Base-by-base conservation (phyloP, 2,797 vertebrate genomes). In the Discoglossus pictus region DNA sequence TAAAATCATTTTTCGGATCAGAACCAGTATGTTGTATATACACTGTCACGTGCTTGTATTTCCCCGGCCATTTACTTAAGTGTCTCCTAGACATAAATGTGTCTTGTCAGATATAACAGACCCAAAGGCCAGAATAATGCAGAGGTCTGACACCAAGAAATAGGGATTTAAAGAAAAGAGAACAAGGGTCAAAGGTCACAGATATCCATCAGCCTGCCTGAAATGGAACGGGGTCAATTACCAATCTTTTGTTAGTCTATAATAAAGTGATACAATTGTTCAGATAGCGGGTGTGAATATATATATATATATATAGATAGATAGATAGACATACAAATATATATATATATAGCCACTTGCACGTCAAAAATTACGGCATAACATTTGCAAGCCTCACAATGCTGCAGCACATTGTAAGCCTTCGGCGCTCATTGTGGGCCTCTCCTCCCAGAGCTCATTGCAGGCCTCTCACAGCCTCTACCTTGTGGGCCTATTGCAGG, bases 151-250 rank as follows among this genome's bases (percentile, higher is more conserved):
- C 25, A 55, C 35, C 16, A 53, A 17, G 7, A 34, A 15, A 42
- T 18, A 38, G 5, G 11, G 1, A 63, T 62, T 63, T 39, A 40
- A 63, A 12, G 10, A 12, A 52, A n/a, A 47, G 5, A 2, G 42
- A 27, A 18, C 20, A 66, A 51, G 46, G 47, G 25, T 48, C 43
- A 68, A n/a, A 68, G 60, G 58, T 73, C 65, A 58, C 0, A 15
- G 70, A 18, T 48, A 50, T 63, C 21, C 55, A 62, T 62, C 50
- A 53, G 68, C 27, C 3, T 68, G 54, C 47, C 8, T 3, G 12
- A 68, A 56, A 58, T 51, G 50, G 44, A 36, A 31, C 23, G 63
- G 52, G 6, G 50, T 9, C 31, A 24, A 20, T 18, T 5, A n/a
- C 5, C 34, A 50, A 23, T 53, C 65, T 42, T 27, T 63, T 70